Base-by-base conservation (phyloP, 2,797 vertebrate species). In the Gorsachius magnificus region DNA sequence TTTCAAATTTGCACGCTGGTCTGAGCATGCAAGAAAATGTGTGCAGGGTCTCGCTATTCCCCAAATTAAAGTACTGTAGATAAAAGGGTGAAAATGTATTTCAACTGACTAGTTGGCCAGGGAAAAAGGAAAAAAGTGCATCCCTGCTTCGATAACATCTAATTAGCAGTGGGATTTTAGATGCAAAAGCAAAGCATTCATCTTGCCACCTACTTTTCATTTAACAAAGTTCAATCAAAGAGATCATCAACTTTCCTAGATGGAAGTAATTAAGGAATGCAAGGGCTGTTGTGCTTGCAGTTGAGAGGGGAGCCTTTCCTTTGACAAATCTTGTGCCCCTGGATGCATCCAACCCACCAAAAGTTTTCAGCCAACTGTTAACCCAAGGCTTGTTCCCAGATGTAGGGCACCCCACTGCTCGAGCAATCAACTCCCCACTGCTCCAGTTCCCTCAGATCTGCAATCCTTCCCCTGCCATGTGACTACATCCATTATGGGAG, bases 201-300 rank as follows among this genome's bases (percentile, higher is more conserved):
- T 48, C 82, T 95, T 69, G 35, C 29, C 87, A 69, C 35, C 41
- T 81, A 61, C 56, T 83, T 87, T 87, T 80, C 45, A 74, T 89
- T 87, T 87, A 80, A 60, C 53, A 41, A 19, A 87, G 33, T 20
- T 87, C 51, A 88, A 33, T 46, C 61, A 80, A 79, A 82, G 64
- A 74, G 41, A 24, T 41, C 66, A 77, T 53, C 81, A 58, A 2
- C 71, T 77, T 80, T 80, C 50, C 64, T 71, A 80, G 68, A 50
- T 24, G 41, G 38, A 80, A 92, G 48, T 56, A 92, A 94, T 80
- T 83, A 94, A 92, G 75, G 69, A 95, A 82, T 53, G 31, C 31
- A 87, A 79, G 54, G 63, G 35, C 43, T 50, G 33, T 12, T 72
- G 36, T 65, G 31, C 14, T 90, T 77, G 38, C 38, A 53, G 35